These are phyloP conservation scores for Helostoma temminkii DNA, from an alignment of 2,797 vertebrate genomes.

Conservation along the genomic window DNA sequence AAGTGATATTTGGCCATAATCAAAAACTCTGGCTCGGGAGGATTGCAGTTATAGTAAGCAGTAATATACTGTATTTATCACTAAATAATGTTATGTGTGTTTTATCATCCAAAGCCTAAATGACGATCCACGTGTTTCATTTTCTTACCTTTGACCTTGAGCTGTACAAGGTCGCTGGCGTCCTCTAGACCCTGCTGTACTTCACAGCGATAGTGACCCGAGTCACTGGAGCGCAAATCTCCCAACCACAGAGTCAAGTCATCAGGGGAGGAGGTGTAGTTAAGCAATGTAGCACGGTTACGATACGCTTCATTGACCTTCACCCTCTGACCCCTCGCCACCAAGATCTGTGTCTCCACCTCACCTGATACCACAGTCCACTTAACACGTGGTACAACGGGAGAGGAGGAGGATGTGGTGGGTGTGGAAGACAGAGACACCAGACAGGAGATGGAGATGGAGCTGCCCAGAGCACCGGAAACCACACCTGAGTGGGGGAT, in stretches of 20 bases:
- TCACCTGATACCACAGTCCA: constrained; percentile 90
- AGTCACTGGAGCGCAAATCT: constrained; percentile 90
- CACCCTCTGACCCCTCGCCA: constrained; percentile 89
- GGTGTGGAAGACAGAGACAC: constrained; percentile 84
- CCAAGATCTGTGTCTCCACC: constrained; percentile 91
- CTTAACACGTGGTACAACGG: constrained; percentile 88
- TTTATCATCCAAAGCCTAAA: neutral
- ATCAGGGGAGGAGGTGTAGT: constrained; percentile 85
- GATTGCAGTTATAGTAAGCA: no score
- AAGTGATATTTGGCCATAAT: no score
- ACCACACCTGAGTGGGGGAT: constrained; percentile 81
- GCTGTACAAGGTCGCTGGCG: constrained; percentile 85
- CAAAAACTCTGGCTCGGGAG: no score
- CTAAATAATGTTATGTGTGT: neutral
- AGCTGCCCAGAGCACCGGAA: constrained; percentile 85
- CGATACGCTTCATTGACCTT: constrained; percentile 91
- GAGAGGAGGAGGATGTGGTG: constrained; percentile 51
- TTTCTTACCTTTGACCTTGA: constrained; percentile 93
- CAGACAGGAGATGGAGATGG: constrained; percentile 90
- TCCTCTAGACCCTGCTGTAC: constrained; percentile 96
- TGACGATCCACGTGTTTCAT: neutral
- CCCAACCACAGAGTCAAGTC: constrained; percentile 89
- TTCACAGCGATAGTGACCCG: constrained; percentile 93
- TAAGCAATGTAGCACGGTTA: constrained; percentile 86
- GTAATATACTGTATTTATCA: neutral